phyloP scores from a whole-genome alignment of 1,140 invertebrate species.

The Drosophila ercepeae region DNA sequence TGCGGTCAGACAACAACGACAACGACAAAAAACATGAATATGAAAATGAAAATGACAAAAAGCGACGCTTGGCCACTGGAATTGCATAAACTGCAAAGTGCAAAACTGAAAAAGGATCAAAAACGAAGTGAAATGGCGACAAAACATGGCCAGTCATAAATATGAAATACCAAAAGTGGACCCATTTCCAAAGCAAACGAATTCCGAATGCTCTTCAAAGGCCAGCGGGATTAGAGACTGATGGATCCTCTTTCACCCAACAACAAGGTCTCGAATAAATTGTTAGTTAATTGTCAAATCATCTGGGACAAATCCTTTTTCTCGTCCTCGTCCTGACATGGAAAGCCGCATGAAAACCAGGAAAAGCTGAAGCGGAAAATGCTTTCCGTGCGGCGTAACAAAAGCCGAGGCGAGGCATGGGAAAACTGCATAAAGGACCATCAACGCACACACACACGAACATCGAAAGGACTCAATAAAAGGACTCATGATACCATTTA shows the following conservation, averaged over 20 bases:
- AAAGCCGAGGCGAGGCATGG: slow-evolving; percentile 21
- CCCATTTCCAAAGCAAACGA: neutral
- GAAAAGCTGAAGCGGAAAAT: slow-evolving; percentile 8
- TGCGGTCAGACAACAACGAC: slow-evolving; percentile 40
- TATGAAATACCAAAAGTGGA: slow-evolving; percentile 16
- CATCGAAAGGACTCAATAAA: slow-evolving; percentile 11
- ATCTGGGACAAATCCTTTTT: neutral
- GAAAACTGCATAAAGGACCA: slow-evolving; percentile 62
- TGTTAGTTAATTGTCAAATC: no score
- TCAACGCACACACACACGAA: slow-evolving; percentile 46
- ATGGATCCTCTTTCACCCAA: no score
- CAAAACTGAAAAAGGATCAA: slow-evolving; percentile 46
- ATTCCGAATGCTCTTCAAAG: slow-evolving; percentile 6
- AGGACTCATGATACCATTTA: slow-evolving; percentile 77
- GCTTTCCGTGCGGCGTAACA: slow-evolving; percentile 42
- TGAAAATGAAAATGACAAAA: neutral
- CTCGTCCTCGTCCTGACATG: neutral
- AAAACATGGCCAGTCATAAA: slow-evolving; percentile 42
- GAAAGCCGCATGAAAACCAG: no score
- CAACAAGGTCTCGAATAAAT: no score
- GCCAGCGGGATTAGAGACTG: no score
- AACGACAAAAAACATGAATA: slow-evolving; percentile 1
- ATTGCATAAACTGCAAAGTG: slow-evolving; percentile 53
- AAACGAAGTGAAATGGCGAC: slow-evolving; percentile 26
- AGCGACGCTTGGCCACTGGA: slow-evolving; percentile 14